These are phyloP conservation scores for Epirrhoe alternata DNA, from an alignment of 2,888 invertebrate species.

Conservation along the genomic window DNA sequence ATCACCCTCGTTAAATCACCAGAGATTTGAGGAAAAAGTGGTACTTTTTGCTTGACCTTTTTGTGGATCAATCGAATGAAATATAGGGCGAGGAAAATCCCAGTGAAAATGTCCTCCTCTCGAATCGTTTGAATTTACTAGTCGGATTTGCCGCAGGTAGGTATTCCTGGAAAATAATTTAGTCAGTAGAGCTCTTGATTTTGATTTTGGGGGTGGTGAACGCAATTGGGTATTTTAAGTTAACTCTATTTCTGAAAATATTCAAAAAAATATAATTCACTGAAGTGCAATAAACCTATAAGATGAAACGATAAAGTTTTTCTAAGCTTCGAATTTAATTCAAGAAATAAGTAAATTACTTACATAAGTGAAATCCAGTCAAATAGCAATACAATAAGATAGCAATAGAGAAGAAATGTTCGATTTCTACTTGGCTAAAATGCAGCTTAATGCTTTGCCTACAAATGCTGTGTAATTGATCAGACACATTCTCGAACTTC, in stretches of 20 bases:
- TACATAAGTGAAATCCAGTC: too few species aligned
- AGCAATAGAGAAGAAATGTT: too few species aligned
- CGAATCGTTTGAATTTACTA: not conserved
- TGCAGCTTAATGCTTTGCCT: not conserved
- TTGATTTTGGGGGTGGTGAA: not conserved
- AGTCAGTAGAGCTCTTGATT: not conserved
- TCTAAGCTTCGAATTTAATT: too few species aligned
- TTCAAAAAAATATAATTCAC: too few species aligned
- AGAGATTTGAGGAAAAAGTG: constrained; percentile 31
- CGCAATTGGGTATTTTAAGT: too few species aligned
- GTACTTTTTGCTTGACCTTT: constrained; percentile 23
- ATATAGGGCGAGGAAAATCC: constrained; percentile 9
- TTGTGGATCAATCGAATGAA: constrained; percentile 22
- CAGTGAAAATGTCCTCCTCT: not conserved
- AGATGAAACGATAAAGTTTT: too few species aligned
- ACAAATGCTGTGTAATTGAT: not conserved
- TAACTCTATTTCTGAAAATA: too few species aligned
- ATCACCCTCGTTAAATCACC: constrained; percentile 55
- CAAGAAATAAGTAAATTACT: too few species aligned
- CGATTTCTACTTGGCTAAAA: too few species aligned
- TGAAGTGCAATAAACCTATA: too few species aligned
- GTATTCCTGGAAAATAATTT: not conserved
- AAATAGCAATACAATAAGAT: too few species aligned
- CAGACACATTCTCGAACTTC: not conserved
- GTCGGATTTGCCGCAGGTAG: not conserved